Base-by-base conservation (phyloP, 1,140 invertebrate genomes). In the Zaprionus nigranus region DNA sequence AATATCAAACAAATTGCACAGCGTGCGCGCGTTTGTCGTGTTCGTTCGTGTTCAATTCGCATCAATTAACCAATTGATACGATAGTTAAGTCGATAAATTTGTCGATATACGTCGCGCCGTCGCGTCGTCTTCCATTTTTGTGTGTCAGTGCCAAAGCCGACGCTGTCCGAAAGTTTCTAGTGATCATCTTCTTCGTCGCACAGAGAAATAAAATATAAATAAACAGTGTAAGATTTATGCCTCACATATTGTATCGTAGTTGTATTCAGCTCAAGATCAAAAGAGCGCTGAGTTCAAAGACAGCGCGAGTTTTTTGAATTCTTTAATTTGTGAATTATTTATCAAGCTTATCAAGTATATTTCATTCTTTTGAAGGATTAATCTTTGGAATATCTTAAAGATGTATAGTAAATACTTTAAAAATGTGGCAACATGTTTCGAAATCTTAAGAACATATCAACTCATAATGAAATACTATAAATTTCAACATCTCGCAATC, bases 11-110 rank as follows among this genome's bases (percentile, higher is more conserved):
- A 51, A 51, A 38, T 36, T 54, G 62, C 30, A 49, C 30, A 22
- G 46, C 9, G 20, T 30, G 38, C 30, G 57, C 36, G 57, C 58
- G 40, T 58, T 53, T 51, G 2, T 46, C n/a, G 40, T 17, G 6
- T 58, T 38, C 12, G 54, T 43, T 56, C 12, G 66, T 51, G 49
- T 63, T 69, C 51, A 69, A 69, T 75, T 75, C 30, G 56, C 28
- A 62, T 70, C 57, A 70, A 68, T 74, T 67, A 54, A 22, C n/a
- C 36, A 74, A 60, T 74, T 68, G 36, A 72, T 66, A 5, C 20
- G 20, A 51, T 51, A 51, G 46, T 51, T 51, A 6, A 6, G 17
- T n/a, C 46, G 46, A 51, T 20, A 22, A 51, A 24, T 51, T 51
- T 51, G n/a, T 46, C 40, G 46, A 24, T 51, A 12, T 24, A 9